Conservation (phyloP, 1,140 invertebrate genomes). For the Drosophila eugracilis region DNA sequence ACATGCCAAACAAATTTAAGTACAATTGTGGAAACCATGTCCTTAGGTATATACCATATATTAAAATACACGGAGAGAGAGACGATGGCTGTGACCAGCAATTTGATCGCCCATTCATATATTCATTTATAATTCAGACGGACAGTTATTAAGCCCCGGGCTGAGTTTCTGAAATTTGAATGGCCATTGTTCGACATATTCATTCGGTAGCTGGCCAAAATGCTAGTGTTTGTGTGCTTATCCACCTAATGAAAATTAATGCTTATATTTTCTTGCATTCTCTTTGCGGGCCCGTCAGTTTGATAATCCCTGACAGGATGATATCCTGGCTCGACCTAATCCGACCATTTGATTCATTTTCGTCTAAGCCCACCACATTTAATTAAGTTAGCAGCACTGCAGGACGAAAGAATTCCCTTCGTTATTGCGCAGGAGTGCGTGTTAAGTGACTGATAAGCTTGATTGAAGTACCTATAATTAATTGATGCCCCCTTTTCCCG, state of each 20-base stretch:
- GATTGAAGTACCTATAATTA: constrained; percentile 47
- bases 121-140: constrained; percentile 58
- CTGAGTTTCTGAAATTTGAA: constrained; percentile 40
- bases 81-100: constrained; percentile 1
- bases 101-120: constrained; percentile 35
- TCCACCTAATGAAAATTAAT: constrained; percentile 71
- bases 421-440: constrained; percentile 31
- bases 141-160: constrained; percentile 46
- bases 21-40: constrained; percentile 1
- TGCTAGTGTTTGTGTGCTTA: constrained; percentile 15
- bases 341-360: constrained; percentile 42
- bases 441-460: constrained; percentile 41
- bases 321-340: constrained; percentile 36
- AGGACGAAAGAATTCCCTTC: constrained; percentile 18
- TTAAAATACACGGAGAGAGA: constrained; percentile 5
- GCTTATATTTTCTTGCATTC: constrained; percentile 36
- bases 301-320: constrained; percentile 23
- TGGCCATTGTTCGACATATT: constrained; percentile 38
- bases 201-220: constrained; percentile 14
- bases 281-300: constrained; percentile 32
- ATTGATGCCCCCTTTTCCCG: constrained; percentile 18
- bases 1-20: constrained; percentile 1
- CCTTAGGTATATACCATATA: background rate
- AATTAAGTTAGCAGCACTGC: constrained; percentile 41
- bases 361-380: constrained; percentile 42